Percentiles rank a stretch among this genome's conserved stretches.
These are phyloP conservation scores for Oxyruncus cristatus DNA, from an alignment of 2,113 vertebrate species.

Conservation along the genomic window DNA sequence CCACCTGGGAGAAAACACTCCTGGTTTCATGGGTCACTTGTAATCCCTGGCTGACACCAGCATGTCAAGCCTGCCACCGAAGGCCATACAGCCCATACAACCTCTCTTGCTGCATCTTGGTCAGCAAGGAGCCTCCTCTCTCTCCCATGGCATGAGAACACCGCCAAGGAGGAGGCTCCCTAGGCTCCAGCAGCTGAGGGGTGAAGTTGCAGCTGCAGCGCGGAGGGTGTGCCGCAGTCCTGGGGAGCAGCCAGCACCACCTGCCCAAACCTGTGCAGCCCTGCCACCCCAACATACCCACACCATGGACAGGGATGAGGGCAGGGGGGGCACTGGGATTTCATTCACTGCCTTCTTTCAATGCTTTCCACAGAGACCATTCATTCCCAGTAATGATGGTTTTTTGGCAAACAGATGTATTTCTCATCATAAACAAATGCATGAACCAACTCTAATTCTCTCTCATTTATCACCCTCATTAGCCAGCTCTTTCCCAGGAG, in stretches of 20 bases:
- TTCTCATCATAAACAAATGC: background rate
- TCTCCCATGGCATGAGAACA: background rate
- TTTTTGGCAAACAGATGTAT: background rate
- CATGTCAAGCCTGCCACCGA: too few species aligned
- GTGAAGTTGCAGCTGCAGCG: fast-evolving
- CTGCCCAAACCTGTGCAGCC: fast-evolving
- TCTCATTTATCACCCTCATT: conserved; percentile 17
- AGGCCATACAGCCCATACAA: background rate
- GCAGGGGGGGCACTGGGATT: background rate
- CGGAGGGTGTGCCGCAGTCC: fast-evolving
- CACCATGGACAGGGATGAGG: background rate
- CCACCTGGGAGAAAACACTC: fast-evolving
- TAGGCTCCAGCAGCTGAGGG: background rate
- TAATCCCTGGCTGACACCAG: background rate
- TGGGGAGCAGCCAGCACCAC: background rate
- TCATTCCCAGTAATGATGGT: background rate
- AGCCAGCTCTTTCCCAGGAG: background rate
- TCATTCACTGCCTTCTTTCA: background rate
- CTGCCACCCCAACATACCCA: too few species aligned
- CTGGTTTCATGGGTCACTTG: background rate
- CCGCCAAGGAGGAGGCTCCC: background rate
- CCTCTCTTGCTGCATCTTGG: background rate
- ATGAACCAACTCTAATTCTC: background rate
- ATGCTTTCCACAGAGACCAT: background rate
- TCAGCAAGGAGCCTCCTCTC: background rate